Evolutionary conservation across 2,797 vertebrate genomes (phyloP), one percentile per base, ranked within the genome.

Genomic region (Argentina silus): DNA sequence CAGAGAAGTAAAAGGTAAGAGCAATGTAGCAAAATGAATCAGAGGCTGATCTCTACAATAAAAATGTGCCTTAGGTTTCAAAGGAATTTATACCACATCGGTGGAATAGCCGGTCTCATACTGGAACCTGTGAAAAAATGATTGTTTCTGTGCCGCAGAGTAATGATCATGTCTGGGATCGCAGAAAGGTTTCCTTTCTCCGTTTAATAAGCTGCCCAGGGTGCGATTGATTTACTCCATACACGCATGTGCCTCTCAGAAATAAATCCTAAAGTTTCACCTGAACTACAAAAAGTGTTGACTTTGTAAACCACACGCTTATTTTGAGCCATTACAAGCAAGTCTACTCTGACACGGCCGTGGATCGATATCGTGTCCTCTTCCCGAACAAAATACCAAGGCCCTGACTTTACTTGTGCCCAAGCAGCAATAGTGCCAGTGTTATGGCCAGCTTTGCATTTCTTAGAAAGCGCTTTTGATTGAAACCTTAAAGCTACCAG

Each of bases 261-360:
- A 82, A 82, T 84, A 80, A 84, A 84, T 82, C 75, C 78, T 53
- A 74, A 77, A 80, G 76, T 82, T 84, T 17, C 70, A 74, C 75
- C 72, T 63, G 79, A 77, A 70, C 82, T 67, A 57, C 77, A 62
- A 61, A 81, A 83, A 80, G 76, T 67, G 64, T 72, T 80, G 77
- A 77, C 65, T 75, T 83, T 61, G 78, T 82, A 83, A 80, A 79
- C 51, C 50, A 53, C 51, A 64, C 68, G 43, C 47, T 75, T 79
- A 76, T 83, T 76, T 79, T 81, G 83, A 79, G 63, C 72, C 83
- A 85, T 85, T 83, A 83, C 78, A 70, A 69, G 63, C 60, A 42
- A 80, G 75, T 81, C 76, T 78, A 68, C 43, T 73, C 64, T 81
- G 81, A 83, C 76, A 75, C 67, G 68, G 59, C 68, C 63, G 27